A percentile compares a stretch with the other conserved stretches of the same genome.
Evolutionary conservation across 2,797 vertebrate genomes (phyloP).

Genomic region (Smutsia gigantea): DNA sequence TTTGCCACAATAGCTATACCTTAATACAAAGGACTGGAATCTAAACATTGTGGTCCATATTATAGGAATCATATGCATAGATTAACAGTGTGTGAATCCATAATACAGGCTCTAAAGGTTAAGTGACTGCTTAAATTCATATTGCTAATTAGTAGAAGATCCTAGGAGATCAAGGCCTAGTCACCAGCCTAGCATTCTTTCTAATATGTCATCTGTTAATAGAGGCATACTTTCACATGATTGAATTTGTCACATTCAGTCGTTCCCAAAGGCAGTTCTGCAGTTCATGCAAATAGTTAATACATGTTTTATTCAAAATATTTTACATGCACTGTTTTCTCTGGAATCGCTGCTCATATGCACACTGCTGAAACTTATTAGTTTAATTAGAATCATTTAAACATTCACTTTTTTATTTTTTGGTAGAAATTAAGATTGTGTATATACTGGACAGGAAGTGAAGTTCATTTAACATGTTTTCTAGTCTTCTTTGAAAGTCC

Average conservation of each 20-base stretch:
- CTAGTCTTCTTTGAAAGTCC: background rate
- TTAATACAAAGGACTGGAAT: background rate
- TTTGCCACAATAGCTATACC: background rate
- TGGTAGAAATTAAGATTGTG: background rate
- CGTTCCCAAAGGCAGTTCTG: background rate
- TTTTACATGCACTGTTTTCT: slow-evolving; percentile 26
- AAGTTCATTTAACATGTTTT: background rate
- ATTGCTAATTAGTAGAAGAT: background rate
- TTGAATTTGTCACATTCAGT: background rate
- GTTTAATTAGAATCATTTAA: slow-evolving; percentile 39
- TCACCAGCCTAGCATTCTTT: background rate
- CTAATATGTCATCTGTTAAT: background rate
- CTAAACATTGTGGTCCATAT: background rate
- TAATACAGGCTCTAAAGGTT: background rate
- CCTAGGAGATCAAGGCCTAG: background rate
- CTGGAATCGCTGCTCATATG: background rate
- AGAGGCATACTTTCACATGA: background rate
- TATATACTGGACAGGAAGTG: background rate
- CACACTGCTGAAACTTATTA: slow-evolving; percentile 3
- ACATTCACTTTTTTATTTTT: slow-evolving; percentile 1
- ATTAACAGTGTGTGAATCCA: background rate
- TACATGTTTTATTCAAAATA: slow-evolving; percentile 26
- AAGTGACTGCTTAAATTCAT: background rate
- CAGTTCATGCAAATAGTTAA: background rate
- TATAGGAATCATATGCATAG: background rate